phyloP scores from a whole-genome alignment of 2,888 invertebrate genomes.

The Cylindroiulus punctatus region DNA sequence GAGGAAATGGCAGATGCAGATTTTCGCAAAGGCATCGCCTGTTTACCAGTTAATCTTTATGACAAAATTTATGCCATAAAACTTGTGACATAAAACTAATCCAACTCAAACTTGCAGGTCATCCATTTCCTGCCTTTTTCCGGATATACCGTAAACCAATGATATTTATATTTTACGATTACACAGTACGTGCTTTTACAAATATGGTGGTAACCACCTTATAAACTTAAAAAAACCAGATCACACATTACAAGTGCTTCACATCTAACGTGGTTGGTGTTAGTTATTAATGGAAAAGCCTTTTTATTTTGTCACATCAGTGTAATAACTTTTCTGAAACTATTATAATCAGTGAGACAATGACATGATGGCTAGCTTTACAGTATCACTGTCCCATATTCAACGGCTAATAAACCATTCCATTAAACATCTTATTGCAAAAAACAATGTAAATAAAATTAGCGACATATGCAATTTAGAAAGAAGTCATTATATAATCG shows the following conservation, averaged over 20 bases:
- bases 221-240: no score
- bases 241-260: neutral
- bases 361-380: neutral
- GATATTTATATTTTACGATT: neutral
- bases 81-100: neutral
- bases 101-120: neutral
- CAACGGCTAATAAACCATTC: no score
- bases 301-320: neutral
- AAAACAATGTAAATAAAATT: no score
- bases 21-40: neutral
- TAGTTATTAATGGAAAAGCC: neutral
- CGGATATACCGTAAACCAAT: neutral
- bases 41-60: neutral
- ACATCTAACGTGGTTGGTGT: neutral
- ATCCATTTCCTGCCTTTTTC: neutral
- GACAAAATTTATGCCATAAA: no score
- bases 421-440: no score
- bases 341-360: constrained; percentile 4
- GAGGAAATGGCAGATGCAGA: neutral
- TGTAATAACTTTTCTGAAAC: neutral
- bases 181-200: no score
- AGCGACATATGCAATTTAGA: no score
- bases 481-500: no score
- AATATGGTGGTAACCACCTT: no score
- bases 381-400: constrained; percentile 4